Base-by-base conservation (phyloP, 2,797 vertebrate species). In the Eulemur mongoz region DNA sequence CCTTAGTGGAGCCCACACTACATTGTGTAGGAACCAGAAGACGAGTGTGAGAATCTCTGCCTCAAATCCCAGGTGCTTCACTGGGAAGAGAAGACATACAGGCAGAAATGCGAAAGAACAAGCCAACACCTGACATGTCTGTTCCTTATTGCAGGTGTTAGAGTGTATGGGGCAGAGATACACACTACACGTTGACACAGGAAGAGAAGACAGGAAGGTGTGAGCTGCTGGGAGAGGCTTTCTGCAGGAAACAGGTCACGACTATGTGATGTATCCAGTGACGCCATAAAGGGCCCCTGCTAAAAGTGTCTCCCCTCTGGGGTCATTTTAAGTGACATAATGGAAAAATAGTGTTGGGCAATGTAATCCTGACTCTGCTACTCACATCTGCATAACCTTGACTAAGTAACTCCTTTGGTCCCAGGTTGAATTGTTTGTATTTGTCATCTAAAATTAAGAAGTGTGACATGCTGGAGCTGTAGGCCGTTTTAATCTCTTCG, bases 351-450 rank as follows among this genome's bases (percentile, higher is more conserved):
- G 40, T 9, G 63, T 10, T 45, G 43, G 72, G 4, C 4, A 22
- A 48, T 35, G 38, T 22, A 59, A 30, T 40, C 50, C 22, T 72
- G 79, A 20, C 50, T 70, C 27, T 81, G 27, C 38, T 79, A 35
- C 27, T 40, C 61, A 12, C 0, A 0, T 25, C 5, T 3, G 20
- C 25, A 6, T 27, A 57, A 59, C 43, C 30, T 8, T 61, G 35
- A 61, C 59, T 18, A 63, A 17, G 50, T 54, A 32, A 45, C 15
- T 7, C 20, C 32, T 61, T 69, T 80, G 52, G 11, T n/a, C n/a
- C 15, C 57, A 59, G 38, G 0, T 25, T 85, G 65, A 11, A 0
- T 32, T 57, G 32, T 63, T 67, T 59, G 2, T 52, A 65, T 83
- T 69, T 38, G 18, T 57, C 23, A 70, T 35, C 57, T 14, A 81